Percentiles rank a stretch among this genome's conserved stretches.
Conservation (phyloP, 1,140 invertebrate species). For the Charaxes varanes region DNA sequence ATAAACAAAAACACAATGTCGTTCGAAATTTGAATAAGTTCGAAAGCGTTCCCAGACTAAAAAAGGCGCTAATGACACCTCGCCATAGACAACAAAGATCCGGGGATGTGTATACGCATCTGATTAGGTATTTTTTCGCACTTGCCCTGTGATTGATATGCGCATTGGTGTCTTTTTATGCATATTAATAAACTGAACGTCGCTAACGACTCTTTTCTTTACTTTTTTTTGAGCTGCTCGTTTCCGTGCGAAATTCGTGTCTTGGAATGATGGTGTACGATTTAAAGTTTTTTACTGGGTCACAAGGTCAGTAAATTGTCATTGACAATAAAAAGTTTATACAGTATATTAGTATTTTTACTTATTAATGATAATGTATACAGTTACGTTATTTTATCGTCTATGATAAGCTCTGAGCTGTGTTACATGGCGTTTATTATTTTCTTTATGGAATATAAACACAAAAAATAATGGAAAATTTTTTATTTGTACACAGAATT, state of each 20-base stretch:
- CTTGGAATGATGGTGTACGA: conserved; percentile 12
- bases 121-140: conserved; percentile 30
- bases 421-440: too few species aligned
- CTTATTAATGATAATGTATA: too few species aligned
- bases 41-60: conserved; percentile 21
- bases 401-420: too few species aligned
- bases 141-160: conserved; percentile 26
- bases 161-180: conserved; percentile 24
- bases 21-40: conserved; percentile 25
- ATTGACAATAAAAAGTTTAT: too few species aligned
- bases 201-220: conserved; percentile 17
- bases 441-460: too few species aligned
- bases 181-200: conserved; percentile 21
- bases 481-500: too few species aligned
- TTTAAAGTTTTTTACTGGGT: conserved; percentile 13
- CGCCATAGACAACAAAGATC: conserved; percentile 23
- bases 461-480: too few species aligned
- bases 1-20: conserved; percentile 30
- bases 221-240: conserved; percentile 6
- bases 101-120: conserved; percentile 26
- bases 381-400: too few species aligned
- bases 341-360: too few species aligned
- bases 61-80: conserved; percentile 24
- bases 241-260: conserved; percentile 26
- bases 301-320: conserved; percentile 8